Evolutionary conservation across 1,140 invertebrate species (phyloP).

Genomic region (Drosophila kurseongensis): DNA sequence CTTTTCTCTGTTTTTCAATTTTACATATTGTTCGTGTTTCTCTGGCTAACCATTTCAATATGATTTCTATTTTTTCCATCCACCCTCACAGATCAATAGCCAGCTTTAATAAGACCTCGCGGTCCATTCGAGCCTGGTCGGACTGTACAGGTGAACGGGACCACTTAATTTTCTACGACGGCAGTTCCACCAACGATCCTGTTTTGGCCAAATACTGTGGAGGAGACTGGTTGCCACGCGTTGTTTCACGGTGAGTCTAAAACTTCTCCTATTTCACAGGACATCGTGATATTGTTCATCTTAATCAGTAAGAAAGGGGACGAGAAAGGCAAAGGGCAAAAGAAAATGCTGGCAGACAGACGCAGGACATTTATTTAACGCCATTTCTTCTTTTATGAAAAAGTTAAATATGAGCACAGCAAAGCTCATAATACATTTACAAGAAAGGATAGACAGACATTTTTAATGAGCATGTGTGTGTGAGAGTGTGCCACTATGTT

Average conservation of each 20-base stretch:
- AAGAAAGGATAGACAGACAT: constrained; percentile 55
- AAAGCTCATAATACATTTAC: constrained; percentile 79
- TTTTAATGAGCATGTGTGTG: constrained; percentile 75
- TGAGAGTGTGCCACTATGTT: constrained; percentile 21
- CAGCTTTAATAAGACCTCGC: constrained; percentile 88
- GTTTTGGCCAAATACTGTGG: constrained; percentile 94
- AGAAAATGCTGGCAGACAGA: constrained; percentile 8
- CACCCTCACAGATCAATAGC: constrained; percentile 58
- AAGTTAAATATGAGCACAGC: constrained; percentile 72
- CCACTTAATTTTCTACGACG: constrained; percentile 94
- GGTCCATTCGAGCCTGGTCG: constrained; percentile 90
- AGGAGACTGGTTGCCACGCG: constrained; percentile 91
- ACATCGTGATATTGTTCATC: not conserved
- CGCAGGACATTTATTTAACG: constrained; percentile 70
- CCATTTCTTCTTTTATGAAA: constrained; percentile 72
- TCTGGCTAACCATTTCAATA: constrained; percentile 1
- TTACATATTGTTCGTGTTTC: constrained; percentile 5
- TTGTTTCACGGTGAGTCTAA: constrained; percentile 86
- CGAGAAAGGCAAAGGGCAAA: too few species aligned
- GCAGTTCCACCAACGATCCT: constrained; percentile 91
- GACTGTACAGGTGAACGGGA: constrained; percentile 93
- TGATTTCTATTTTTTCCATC: constrained; percentile 10
- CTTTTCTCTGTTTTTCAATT: constrained; percentile 11
- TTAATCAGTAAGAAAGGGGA: not conserved
- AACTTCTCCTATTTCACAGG: not conserved